These are phyloP conservation scores for Sorex maritimensis DNA, from an alignment of 2,797 vertebrate genomes.

Conservation along the genomic window DNA sequence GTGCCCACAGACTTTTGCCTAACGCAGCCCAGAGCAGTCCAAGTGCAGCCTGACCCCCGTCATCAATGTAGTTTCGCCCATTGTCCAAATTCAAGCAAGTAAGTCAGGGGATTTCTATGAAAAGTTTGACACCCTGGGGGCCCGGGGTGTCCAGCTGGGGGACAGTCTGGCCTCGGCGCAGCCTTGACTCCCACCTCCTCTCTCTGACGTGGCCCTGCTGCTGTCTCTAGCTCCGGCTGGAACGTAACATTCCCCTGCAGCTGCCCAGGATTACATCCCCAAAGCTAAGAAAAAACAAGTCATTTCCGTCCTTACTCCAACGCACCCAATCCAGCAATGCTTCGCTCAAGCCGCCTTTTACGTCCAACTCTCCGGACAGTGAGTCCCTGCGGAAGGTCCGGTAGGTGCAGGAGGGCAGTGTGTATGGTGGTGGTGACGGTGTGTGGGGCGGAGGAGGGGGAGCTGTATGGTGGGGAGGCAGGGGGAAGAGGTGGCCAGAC, in stretches of 20 bases:
- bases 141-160: not conserved
- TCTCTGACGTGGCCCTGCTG: constrained; percentile 46
- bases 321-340: not conserved
- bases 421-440: not conserved
- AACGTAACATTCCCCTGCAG: constrained; percentile 75
- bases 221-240: constrained; percentile 69
- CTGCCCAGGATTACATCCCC: constrained; percentile 50
- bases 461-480: not conserved
- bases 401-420: constrained; percentile 41
- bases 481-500: not conserved
- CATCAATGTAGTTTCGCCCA: not conserved
- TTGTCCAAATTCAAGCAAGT: constrained; percentile 47
- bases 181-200: not conserved
- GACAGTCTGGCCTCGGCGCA: not conserved
- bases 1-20: not conserved
- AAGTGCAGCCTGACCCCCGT: not conserved
- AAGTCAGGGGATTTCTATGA: constrained; percentile 48
- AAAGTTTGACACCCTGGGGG: not conserved
- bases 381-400: not conserved
- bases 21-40: not conserved
- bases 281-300: constrained; percentile 70
- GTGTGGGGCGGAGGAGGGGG: too few relatives aligned
- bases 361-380: not conserved
- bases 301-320: not conserved
- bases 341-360: not conserved